Percentiles rank a stretch among this genome's conserved stretches.
Evolutionary conservation across 2,888 invertebrate species (phyloP).

Genomic region (Bibio marci): DNA sequence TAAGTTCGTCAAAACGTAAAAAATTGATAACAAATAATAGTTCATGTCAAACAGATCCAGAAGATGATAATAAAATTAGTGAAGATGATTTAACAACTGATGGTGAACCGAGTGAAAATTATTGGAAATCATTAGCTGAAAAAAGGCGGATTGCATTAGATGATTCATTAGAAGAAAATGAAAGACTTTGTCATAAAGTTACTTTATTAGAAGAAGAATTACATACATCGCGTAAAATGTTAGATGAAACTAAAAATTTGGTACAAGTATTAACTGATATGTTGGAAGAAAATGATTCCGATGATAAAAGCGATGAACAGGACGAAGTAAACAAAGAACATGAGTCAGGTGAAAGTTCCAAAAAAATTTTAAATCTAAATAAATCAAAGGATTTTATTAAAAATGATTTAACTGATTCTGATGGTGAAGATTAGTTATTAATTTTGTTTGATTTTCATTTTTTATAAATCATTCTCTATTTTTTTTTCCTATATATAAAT

Average conservation of each 20-base stretch:
- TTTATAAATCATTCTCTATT: too few relatives aligned
- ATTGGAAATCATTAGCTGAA: conserved; percentile 62
- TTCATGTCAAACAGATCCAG: neutral
- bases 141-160: conserved; percentile 53
- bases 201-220: conserved; percentile 36
- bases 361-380: too few relatives aligned
- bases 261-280: conserved; percentile 62
- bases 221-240: conserved; percentile 48
- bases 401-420: too few relatives aligned
- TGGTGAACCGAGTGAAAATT: conserved; percentile 49
- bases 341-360: too few relatives aligned
- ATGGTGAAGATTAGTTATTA: too few relatives aligned
- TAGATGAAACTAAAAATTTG: conserved; percentile 55
- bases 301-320: conserved; percentile 16
- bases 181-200: conserved; percentile 35
- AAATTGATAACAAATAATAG: conserved; percentile 29
- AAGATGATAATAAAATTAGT: conserved; percentile 31
- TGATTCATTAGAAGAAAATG: conserved; percentile 55
- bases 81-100: conserved; percentile 52
- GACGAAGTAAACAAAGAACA: too few relatives aligned
- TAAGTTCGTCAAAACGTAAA: conserved; percentile 27
- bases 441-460: too few relatives aligned
- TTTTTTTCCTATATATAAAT: too few relatives aligned
- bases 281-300: conserved; percentile 39
- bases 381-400: too few relatives aligned